phyloP scores from a whole-genome alignment of 2,888 invertebrate genomes.

The Stenchaetothrips biformis region DNA sequence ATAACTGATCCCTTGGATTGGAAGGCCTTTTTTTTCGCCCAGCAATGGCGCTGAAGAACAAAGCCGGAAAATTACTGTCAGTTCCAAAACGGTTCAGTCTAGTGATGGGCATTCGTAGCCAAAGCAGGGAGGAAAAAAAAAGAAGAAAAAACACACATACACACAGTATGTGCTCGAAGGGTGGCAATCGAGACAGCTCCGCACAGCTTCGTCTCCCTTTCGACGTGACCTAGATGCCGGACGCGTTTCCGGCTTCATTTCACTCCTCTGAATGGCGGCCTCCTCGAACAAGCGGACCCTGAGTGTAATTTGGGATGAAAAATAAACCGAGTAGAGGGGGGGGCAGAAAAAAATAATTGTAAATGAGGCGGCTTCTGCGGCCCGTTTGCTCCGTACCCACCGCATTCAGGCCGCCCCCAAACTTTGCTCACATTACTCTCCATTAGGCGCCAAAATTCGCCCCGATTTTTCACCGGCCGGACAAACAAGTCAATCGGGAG shows the following conservation, averaged over 20 bases:
- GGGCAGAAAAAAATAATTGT: background rate
- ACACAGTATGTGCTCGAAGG: no score
- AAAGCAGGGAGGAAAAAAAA: no score
- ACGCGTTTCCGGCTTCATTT: no score
- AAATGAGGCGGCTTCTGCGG: background rate
- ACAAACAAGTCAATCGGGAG: background rate
- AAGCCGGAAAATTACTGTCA: no score
- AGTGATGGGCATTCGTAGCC: no score
- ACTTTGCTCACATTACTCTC: background rate
- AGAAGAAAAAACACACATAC: no score
- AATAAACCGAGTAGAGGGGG: background rate
- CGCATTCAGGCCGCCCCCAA: background rate
- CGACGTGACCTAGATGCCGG: no score
- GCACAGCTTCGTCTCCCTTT: no score
- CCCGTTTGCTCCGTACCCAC: background rate
- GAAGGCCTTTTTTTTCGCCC: no score
- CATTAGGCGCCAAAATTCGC: background rate
- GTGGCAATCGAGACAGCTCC: no score
- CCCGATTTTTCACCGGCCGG: background rate
- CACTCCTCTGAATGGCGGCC: background rate
- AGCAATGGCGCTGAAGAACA: no score
- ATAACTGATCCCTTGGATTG: background rate
- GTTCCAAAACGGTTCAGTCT: no score
- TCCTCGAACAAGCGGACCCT: background rate
- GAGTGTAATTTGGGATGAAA: background rate